These are phyloP conservation scores for Trachelus iudaicus DNA, from an alignment of 2,888 invertebrate species.

Conservation along the genomic window DNA sequence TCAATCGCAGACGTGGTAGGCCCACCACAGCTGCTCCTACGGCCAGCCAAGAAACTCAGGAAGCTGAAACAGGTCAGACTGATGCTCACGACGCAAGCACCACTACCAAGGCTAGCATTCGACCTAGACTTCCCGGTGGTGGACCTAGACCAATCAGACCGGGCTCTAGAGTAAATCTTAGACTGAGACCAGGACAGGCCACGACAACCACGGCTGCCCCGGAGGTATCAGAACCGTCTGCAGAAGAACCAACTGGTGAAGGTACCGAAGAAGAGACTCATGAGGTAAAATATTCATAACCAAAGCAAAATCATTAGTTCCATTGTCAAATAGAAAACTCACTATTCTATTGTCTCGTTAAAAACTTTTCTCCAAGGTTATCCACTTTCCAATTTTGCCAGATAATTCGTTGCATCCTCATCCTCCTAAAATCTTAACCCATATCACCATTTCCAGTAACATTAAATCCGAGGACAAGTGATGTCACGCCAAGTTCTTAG, in stretches of 20 bases:
- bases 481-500: conserved; percentile 33
- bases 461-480: conserved; percentile 41
- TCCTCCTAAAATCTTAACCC: conserved; percentile 19
- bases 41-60: conserved; percentile 39
- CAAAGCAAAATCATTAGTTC: not conserved
- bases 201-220: conserved; percentile 64
- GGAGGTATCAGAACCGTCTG: conserved; percentile 40
- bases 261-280: conserved; percentile 62
- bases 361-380: conserved; percentile 9
- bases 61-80: conserved; percentile 50
- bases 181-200: conserved; percentile 67
- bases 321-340: not conserved
- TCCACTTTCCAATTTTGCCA: conserved; percentile 1
- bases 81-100: conserved; percentile 30
- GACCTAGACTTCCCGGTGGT: conserved; percentile 58
- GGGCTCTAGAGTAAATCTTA: conserved; percentile 74
- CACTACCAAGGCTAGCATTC: conserved; percentile 33
- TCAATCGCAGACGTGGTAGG: conserved; percentile 50
- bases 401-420: not conserved
- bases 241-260: conserved; percentile 60
- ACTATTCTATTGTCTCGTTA: not conserved
- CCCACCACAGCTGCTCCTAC: conserved; percentile 46
- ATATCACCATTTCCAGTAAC: conserved; percentile 6
- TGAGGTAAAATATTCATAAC: conserved; percentile 43
- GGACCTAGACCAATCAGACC: conserved; percentile 72